phyloP scores from a whole-genome alignment of 2,888 invertebrate genomes.

The Monochamus alternatus region DNA sequence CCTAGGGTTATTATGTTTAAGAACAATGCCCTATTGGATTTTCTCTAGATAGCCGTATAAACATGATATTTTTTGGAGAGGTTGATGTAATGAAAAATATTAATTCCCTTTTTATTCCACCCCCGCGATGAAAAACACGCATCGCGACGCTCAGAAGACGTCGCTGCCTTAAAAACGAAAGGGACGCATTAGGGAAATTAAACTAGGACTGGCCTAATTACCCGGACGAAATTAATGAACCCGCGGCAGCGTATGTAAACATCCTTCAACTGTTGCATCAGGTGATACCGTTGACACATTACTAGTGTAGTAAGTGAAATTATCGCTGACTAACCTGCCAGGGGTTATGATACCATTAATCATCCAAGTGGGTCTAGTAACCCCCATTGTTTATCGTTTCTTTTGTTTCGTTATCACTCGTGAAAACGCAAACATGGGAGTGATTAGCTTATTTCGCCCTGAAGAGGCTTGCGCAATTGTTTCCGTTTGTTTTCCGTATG shows the following conservation, averaged over 20 bases:
- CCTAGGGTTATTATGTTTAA: too few species aligned
- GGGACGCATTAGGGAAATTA: constrained; percentile 11
- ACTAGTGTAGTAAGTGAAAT: constrained; percentile 22
- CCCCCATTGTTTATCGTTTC: constrained; percentile 32
- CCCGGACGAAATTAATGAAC: constrained; percentile 11
- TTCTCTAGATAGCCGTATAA: too few species aligned
- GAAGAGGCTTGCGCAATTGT: too few species aligned
- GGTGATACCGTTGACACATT: constrained; percentile 20
- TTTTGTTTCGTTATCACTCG: constrained; percentile 14
- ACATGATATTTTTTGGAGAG: too few species aligned
- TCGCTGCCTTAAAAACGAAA: background rate
- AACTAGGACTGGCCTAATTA: constrained; percentile 3
- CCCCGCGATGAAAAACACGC: background rate
- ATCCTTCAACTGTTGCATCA: constrained; percentile 18
- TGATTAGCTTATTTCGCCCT: too few species aligned
- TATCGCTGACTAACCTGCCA: constrained; percentile 33
- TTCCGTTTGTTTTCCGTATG: too few species aligned
- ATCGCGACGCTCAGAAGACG: background rate
- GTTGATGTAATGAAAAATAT: too few species aligned
- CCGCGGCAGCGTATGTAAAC: constrained; percentile 16
- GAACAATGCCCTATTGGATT: too few species aligned
- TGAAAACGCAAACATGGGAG: constrained; percentile 17
- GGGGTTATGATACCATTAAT: constrained; percentile 33
- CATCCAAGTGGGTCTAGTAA: constrained; percentile 27
- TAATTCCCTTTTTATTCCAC: too few species aligned